Conservation (phyloP, 35 echinoderm and acorn worm genomes). For the Lytechinus variegatus region DNA sequence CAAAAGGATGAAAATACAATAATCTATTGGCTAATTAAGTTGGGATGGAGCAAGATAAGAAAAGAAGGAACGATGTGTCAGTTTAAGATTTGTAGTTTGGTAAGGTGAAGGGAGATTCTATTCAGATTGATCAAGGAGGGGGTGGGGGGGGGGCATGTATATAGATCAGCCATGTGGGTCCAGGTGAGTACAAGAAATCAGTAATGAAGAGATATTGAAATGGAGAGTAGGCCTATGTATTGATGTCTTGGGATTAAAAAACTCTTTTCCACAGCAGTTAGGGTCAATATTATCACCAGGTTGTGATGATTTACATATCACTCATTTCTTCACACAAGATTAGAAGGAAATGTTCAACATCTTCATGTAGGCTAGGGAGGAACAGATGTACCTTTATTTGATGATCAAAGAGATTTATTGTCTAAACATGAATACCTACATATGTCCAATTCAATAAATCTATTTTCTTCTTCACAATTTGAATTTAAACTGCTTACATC, state of each 20-base stretch:
- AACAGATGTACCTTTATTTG: background rate
- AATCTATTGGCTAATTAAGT: too few relatives aligned
- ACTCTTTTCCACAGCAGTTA: background rate
- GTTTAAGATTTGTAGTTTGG: too few relatives aligned
- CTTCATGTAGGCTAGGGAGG: background rate
- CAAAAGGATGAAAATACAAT: too few relatives aligned
- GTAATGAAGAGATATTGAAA: too few relatives aligned
- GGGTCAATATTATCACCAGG: background rate
- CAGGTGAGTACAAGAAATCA: background rate
- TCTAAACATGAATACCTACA: background rate
- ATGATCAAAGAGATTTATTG: background rate
- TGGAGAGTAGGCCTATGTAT: too few relatives aligned
- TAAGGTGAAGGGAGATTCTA: too few relatives aligned
- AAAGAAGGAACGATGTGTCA: too few relatives aligned
- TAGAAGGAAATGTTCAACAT: background rate
- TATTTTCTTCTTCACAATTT: background rate
- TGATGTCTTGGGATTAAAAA: too few relatives aligned
- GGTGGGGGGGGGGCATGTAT: too few relatives aligned
- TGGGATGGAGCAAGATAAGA: too few relatives aligned
- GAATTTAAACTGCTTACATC: background rate
- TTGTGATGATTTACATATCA: background rate
- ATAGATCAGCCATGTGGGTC: too few relatives aligned
- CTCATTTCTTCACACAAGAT: background rate
- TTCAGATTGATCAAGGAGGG: too few relatives aligned
- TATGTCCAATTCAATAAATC: background rate